Conservation (phyloP, 2,888 invertebrate species). For the Thymelicus sylvestris region DNA sequence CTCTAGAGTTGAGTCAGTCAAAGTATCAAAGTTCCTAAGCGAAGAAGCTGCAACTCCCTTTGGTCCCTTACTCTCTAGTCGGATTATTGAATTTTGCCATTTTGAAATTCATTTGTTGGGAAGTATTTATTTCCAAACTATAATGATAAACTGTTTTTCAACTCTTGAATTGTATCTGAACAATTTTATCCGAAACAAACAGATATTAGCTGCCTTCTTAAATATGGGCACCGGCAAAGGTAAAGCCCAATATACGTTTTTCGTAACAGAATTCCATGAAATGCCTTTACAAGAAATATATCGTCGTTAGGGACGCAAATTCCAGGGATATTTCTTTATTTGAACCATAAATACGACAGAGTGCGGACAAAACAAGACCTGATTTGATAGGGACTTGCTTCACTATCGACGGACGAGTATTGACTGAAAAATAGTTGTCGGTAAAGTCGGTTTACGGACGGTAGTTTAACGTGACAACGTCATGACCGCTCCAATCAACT, state of each 20-base stretch:
- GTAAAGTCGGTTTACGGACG: too few relatives aligned
- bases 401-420: too few relatives aligned
- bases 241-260: not conserved
- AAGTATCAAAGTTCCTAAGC: too few relatives aligned
- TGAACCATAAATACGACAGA: conserved; percentile 1
- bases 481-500: too few relatives aligned
- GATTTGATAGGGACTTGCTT: not conserved
- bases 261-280: not conserved
- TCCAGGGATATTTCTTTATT: conserved; percentile 6
- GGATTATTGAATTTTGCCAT: too few relatives aligned
- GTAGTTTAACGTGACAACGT: too few relatives aligned
- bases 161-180: not conserved
- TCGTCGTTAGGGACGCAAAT: not conserved
- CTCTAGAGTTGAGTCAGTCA: too few relatives aligned
- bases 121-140: too few relatives aligned
- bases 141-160: not conserved
- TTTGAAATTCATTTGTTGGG: too few relatives aligned
- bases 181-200: not conserved
- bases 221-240: not conserved
- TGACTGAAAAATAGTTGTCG: too few relatives aligned
- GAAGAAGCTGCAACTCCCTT: too few relatives aligned
- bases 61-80: too few relatives aligned
- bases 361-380: not conserved
- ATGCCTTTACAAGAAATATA: conserved; percentile 1
- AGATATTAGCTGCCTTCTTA: not conserved